Evolutionary conservation across 1,140 invertebrate species (phyloP).

Genomic region (Drosophila biarmipes): DNA sequence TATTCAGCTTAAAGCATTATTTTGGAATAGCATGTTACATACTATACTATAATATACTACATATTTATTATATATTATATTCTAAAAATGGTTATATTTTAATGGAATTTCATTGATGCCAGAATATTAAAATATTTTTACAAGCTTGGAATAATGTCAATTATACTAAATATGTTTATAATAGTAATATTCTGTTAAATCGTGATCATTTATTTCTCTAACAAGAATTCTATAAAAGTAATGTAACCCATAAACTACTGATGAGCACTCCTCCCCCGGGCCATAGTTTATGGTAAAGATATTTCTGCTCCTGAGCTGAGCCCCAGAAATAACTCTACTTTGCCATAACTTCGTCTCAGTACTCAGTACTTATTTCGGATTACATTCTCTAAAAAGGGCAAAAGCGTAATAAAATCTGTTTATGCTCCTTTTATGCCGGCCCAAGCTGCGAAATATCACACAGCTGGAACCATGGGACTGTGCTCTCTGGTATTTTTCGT

Average conservation of each 20-base stretch:
- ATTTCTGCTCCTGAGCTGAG: not conserved
- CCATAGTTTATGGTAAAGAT: conserved; percentile 20
- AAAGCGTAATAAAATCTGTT: conserved; percentile 38
- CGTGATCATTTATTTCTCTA: too few relatives aligned
- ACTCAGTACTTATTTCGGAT: conserved; percentile 41
- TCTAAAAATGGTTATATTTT: too few relatives aligned
- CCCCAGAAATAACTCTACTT: conserved; percentile 30
- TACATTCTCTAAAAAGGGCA: conserved; percentile 43
- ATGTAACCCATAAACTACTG: not conserved
- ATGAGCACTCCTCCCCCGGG: not conserved
- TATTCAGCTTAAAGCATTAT: too few relatives aligned
- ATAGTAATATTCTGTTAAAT: not conserved
- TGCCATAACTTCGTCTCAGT: conserved; percentile 30
- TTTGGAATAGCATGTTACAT: too few relatives aligned
- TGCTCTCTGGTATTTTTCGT: conserved; percentile 12
- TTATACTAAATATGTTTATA: too few relatives aligned
- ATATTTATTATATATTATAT: too few relatives aligned
- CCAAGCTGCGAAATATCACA: conserved; percentile 41
- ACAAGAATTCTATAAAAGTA: too few relatives aligned
- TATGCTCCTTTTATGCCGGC: conserved; percentile 33
- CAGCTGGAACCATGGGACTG: conserved; percentile 21
- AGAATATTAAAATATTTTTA: too few relatives aligned
- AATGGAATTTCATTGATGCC: too few relatives aligned
- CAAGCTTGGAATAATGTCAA: too few relatives aligned
- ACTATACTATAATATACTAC: too few relatives aligned